Evolutionary conservation across 37 sponge, comb jelly and placozoan genomes (phyloP), one percentile per base, ranked within the genome.

Genomic region (Beroe ovata): DNA sequence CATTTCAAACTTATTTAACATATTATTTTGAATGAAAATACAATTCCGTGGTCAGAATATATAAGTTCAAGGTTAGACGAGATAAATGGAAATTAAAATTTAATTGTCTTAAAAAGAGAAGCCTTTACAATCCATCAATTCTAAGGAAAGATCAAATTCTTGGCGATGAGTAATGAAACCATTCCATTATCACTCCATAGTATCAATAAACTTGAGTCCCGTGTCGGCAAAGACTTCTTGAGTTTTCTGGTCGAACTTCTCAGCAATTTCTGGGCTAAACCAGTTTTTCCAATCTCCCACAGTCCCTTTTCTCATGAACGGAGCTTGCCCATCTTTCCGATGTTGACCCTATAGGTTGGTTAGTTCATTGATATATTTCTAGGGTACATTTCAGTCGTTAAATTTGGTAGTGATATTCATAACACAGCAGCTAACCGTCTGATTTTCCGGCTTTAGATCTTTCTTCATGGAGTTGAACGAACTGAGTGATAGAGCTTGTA

Each of bases 281-380:
- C 32, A 77, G 84, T 77, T 77, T 22, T 29, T n/a, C 84, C 84
- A 77, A 25, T 77, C 84, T 20, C 84, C 84, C n/a, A 77, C 84
- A 21, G 84, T 77, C 0, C 84, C 84, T 42, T 77, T 77, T 39
- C 84, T 39, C 84, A 77, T 77, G 32, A 77, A 77, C 11, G 84
- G 84, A 42, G 84, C 84, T 22, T 77, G 28, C 8, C 21, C 58
- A 6, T 37, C 33, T 25, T 77, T 77, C 4, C 84, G 4, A 2
- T n/a, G 54, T 54, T 77, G 84, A 4, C 11, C 11, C 6, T 47
- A 16, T 47, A 47, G 54, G 11, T 6, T 47, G 11, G 11, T 6
- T 11, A 16, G 6, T 47, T 47, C 54, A 47, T 47, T 47, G 6
- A 47, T 47, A 47, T 58, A 19, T 58, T 19, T 58, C 59, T 58